Percentiles rank a stretch among this genome's conserved stretches.
Evolutionary conservation across 2,113 vertebrate species (phyloP).

Genomic region (Panurus biarmicus): DNA sequence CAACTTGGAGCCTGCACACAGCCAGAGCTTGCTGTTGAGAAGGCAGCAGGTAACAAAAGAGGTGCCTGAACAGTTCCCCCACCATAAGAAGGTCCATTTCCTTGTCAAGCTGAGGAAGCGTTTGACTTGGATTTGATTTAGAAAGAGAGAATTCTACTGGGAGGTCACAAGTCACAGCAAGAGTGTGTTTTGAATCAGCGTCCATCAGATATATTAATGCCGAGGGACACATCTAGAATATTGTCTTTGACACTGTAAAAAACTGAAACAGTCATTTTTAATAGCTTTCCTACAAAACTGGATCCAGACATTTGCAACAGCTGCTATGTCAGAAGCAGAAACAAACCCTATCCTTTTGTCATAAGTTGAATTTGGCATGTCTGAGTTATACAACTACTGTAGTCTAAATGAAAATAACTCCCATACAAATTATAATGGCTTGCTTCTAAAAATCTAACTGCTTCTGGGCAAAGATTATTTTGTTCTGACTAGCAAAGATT

Average conservation of each 20-base stretch:
- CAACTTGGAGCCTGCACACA: neutral
- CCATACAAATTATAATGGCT: neutral
- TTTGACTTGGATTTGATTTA: neutral
- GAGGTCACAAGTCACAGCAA: neutral
- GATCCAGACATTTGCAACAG: neutral
- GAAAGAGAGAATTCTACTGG: neutral
- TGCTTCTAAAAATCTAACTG: neutral
- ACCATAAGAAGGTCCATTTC: neutral
- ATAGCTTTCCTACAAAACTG: neutral
- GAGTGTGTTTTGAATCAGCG: neutral
- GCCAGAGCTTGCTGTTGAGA: neutral
- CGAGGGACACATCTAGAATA: neutral
- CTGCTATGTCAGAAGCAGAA: neutral
- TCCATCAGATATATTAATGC: neutral
- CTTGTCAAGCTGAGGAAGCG: neutral
- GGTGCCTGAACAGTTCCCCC: neutral
- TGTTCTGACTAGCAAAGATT: neutral
- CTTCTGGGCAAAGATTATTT: neutral
- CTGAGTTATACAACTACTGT: neutral
- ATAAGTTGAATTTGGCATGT: neutral
- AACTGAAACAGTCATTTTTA: neutral
- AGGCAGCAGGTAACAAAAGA: neutral
- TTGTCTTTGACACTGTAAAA: neutral
- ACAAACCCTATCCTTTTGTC: neutral
- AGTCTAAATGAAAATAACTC: neutral